phyloP scores from a whole-genome alignment of 2,113 vertebrate genomes.

The Eudyptes chrysolophus region DNA sequence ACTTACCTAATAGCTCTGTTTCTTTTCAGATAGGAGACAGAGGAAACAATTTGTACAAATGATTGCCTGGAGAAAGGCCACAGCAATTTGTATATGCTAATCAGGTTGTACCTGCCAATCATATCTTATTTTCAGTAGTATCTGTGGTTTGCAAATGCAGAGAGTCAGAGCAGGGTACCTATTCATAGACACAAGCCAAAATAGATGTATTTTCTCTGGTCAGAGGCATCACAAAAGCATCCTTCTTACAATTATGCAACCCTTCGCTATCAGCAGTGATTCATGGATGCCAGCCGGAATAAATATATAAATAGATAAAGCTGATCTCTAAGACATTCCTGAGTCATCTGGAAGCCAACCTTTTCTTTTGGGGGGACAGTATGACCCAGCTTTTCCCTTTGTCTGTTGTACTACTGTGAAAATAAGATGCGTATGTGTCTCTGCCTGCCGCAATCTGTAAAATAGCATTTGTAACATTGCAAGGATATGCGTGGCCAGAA shows the following conservation, averaged over 20 bases:
- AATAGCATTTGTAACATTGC: background rate
- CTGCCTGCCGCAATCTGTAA: background rate
- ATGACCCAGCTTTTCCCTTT: background rate
- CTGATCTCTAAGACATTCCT: constrained; percentile 33
- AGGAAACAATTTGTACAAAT: constrained; percentile 35
- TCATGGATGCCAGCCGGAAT: background rate
- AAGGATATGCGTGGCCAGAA: background rate
- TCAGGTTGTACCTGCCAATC: constrained; percentile 23
- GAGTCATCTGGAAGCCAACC: constrained; percentile 16
- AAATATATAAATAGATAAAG: constrained; percentile 27
- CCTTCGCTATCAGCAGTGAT: constrained; percentile 28
- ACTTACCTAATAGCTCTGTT: background rate
- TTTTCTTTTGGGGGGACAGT: background rate
- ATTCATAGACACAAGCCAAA: constrained; percentile 20
- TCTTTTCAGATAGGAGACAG: background rate
- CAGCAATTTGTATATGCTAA: constrained; percentile 21
- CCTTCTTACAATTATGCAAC: constrained; percentile 31
- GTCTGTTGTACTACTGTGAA: background rate
- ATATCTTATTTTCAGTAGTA: constrained; percentile 16
- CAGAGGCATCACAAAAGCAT: constrained; percentile 34
- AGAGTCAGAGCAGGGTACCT: background rate
- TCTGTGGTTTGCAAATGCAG: constrained; percentile 18
- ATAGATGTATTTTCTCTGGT: constrained; percentile 30
- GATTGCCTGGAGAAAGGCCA: constrained; percentile 50
- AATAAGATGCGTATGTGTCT: background rate